Base-by-base conservation (phyloP, 2,888 invertebrate genomes). In the Carcina quercana region DNA sequence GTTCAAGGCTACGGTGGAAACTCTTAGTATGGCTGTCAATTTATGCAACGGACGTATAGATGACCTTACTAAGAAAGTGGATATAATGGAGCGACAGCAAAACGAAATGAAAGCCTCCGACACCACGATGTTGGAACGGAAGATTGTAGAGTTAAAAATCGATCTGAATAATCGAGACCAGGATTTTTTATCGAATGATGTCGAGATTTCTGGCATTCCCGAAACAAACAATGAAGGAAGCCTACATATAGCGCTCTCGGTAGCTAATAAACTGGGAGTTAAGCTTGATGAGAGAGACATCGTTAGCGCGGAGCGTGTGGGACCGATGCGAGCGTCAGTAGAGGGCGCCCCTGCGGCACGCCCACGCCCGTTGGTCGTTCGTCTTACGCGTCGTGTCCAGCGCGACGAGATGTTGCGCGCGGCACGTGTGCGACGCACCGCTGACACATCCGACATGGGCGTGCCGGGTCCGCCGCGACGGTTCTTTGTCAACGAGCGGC, bases 401-500 rank as follows among this genome's bases (percentile, higher is more conserved):
- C 39, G 45, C 6, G 40, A 37, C 28, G 19, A 35, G 13, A 13
- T 46, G 8, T 35, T 42, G 11, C 24, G 21, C 7, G 33, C 30
- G 1, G 43, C 39, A 13, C 38, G 40, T 0, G 37, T 37, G 19
- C 37, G 43, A 1, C 35, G 42, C 7, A 35, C 34, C 2, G 27
- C 37, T 5, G 34, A 32, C 25, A 44, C 41, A 4, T 15, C 40
- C 1, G 40, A 37, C 10, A 19, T 37, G 6, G 22, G 27, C 1
- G 15, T 43, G 13, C 34, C 35, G 7, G 39, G 37, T 3, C 19
- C 24, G 8, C 29, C 30, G 5, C 34, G 30, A 1, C 28, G 38
- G 3, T 35, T 42, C 19, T 42, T 38, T 12, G 12, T 42, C 1
- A 41, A 42, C 11, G 45, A 43, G 31, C 30, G 38, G 3, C 25